Conservation (phyloP, 2,797 vertebrate genomes). For the Percopsis omiscomaycus region DNA sequence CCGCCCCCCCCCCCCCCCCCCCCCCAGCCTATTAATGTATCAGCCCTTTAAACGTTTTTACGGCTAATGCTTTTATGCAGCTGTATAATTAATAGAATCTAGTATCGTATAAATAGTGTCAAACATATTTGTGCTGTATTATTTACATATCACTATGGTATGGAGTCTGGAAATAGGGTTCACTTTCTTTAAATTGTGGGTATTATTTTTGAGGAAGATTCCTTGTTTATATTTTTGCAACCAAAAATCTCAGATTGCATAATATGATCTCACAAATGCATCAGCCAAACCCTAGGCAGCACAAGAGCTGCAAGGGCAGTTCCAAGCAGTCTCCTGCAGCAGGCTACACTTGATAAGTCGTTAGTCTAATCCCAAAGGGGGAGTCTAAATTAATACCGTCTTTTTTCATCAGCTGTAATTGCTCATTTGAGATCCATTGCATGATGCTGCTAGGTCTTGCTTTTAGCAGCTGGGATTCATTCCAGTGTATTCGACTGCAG, state of each 20-base stretch:
- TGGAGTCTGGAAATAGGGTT: background rate
- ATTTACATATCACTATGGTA: no score
- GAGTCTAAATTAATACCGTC: slow-evolving; percentile 47
- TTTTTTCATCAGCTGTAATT: slow-evolving; percentile 54
- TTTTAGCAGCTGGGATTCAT: slow-evolving; percentile 45
- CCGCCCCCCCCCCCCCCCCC: no score
- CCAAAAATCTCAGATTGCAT: background rate
- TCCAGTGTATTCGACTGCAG: slow-evolving; percentile 36
- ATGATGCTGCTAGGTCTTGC: slow-evolving; percentile 36
- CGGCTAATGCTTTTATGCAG: no score
- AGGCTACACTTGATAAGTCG: slow-evolving; percentile 27
- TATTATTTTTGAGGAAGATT: background rate
- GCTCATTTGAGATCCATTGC: slow-evolving; percentile 50
- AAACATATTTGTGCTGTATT: no score
- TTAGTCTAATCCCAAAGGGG: slow-evolving; percentile 23
- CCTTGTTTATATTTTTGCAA: background rate
- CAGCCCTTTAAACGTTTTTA: no score
- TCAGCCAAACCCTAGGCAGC: background rate
- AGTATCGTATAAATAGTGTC: no score
- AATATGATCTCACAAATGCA: background rate
- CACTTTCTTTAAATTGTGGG: background rate
- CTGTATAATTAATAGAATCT: no score
- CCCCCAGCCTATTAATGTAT: no score
- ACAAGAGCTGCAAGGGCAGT: slow-evolving; percentile 12
- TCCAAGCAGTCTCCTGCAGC: slow-evolving; percentile 6